phyloP scores from a whole-genome alignment of 2,888 invertebrate species.

The Phalangium opilio region DNA sequence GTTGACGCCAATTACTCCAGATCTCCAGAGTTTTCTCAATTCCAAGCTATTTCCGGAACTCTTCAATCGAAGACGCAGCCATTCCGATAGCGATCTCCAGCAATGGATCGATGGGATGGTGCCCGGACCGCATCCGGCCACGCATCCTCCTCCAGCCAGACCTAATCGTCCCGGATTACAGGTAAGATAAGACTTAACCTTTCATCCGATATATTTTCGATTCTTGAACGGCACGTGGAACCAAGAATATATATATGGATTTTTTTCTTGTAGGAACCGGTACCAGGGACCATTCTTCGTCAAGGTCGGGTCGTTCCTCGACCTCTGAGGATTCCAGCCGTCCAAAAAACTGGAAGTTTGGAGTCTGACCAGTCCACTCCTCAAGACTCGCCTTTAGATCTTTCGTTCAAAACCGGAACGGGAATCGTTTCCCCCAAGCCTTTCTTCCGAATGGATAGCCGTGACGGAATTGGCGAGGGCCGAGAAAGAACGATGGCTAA shows the following conservation, averaged over 20 bases:
- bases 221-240: too few species aligned
- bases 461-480: too few species aligned
- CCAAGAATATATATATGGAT: too few species aligned
- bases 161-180: constrained; percentile 17
- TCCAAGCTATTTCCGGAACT: constrained; percentile 41
- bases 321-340: constrained; percentile 26
- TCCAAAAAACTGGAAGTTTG: constrained; percentile 34
- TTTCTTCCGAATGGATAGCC: too few species aligned
- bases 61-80: constrained; percentile 41
- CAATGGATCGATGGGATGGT: constrained; percentile 33
- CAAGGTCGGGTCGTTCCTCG: constrained; percentile 27
- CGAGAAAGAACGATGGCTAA: not conserved
- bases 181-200: too few species aligned
- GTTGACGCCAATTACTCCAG: constrained; percentile 14
- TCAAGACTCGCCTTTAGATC: constrained; percentile 69
- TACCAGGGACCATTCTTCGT: constrained; percentile 19
- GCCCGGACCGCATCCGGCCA: constrained; percentile 25
- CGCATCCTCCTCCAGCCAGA: constrained; percentile 30
- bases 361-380: constrained; percentile 42
- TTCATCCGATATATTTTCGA: too few species aligned
- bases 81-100: constrained; percentile 49
- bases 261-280: constrained; percentile 7
- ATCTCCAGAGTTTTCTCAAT: constrained; percentile 18
- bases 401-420: constrained; percentile 47
- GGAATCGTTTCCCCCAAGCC: not conserved